A percentile compares a stretch with the other conserved stretches of the same genome.
These are phyloP conservation scores for Microcebus murinus DNA, from an alignment of 2,113 vertebrate species.

Conservation along the genomic window DNA sequence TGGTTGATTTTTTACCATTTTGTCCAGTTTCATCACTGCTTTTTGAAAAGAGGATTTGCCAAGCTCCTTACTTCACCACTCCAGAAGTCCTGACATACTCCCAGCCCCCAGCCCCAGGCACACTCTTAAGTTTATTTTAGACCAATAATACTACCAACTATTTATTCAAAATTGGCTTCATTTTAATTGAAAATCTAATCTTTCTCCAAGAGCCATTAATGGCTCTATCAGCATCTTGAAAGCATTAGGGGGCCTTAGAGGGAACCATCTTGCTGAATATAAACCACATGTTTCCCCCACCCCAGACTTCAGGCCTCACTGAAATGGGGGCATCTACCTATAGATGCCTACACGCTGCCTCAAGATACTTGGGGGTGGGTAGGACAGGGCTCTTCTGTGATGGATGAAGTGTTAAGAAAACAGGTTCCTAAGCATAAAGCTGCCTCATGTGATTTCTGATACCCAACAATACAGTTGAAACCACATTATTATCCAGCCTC, in stretches of 20 bases:
- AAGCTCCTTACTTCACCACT: slow-evolving; percentile 22
- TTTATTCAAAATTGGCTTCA: slow-evolving; percentile 81
- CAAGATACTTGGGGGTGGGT: background rate
- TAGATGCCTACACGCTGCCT: slow-evolving; percentile 41
- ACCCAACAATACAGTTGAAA: slow-evolving; percentile 65
- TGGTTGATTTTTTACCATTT: slow-evolving; percentile 43
- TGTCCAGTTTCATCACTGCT: slow-evolving; percentile 6
- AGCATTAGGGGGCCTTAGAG: slow-evolving; percentile 77
- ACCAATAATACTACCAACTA: slow-evolving; percentile 77
- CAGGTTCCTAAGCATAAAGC: slow-evolving; percentile 59
- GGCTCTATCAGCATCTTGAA: slow-evolving; percentile 85
- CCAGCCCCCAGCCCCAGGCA: slow-evolving; percentile 41
- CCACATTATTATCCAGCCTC: slow-evolving; percentile 38
- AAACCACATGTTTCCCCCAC: slow-evolving; percentile 77
- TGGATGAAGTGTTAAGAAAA: slow-evolving; percentile 76
- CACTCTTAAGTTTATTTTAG: slow-evolving; percentile 81
- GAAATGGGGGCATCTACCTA: slow-evolving; percentile 64
- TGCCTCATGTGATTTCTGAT: slow-evolving; percentile 54
- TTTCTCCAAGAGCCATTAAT: slow-evolving; percentile 82
- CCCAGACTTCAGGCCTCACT: slow-evolving; percentile 51
- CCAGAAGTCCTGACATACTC: slow-evolving; percentile 4
- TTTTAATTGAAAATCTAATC: slow-evolving; percentile 84
- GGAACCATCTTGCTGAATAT: slow-evolving; percentile 74
- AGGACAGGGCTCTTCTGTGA: slow-evolving; percentile 56
- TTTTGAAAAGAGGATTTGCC: background rate